These are phyloP conservation scores for Xanthostigma xanthostigma DNA, from an alignment of 2,888 invertebrate species.

Conservation along the genomic window DNA sequence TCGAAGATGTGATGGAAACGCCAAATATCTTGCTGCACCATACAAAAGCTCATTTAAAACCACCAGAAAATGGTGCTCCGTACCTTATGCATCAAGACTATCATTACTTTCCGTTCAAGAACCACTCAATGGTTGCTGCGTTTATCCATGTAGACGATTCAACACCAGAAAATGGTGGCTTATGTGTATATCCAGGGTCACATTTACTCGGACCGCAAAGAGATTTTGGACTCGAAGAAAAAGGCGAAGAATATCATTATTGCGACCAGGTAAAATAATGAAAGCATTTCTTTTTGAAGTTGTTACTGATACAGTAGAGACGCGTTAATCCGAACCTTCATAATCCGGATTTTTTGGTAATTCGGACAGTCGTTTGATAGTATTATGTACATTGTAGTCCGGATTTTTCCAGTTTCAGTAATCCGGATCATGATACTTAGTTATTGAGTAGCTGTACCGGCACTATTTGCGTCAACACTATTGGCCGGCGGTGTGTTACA, in stretches of 20 bases:
- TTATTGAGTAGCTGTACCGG: too few species aligned
- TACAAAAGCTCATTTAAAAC: constrained; percentile 43
- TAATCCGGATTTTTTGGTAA: too few species aligned
- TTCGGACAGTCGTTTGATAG: too few species aligned
- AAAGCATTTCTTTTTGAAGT: too few species aligned
- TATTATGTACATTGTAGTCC: too few species aligned
- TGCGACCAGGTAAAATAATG: constrained; percentile 29
- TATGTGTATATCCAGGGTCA: constrained; percentile 42
- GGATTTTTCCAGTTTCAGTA: too few species aligned
- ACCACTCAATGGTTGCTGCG: constrained; percentile 40
- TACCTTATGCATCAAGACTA: constrained; percentile 48
- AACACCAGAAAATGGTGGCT: constrained; percentile 38
- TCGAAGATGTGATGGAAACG: constrained; percentile 38
- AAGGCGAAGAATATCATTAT: constrained; percentile 30
- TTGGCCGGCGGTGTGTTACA: too few species aligned
- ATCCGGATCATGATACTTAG: too few species aligned
- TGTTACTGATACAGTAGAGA: too few species aligned
- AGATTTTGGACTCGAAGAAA: constrained; percentile 31
- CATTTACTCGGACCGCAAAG: constrained; percentile 39
- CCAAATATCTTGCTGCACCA: constrained; percentile 41
- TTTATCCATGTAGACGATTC: constrained; percentile 41
- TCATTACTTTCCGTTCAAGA: constrained; percentile 41
- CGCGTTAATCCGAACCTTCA: too few species aligned
- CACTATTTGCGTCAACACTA: too few species aligned
- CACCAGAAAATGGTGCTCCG: constrained; percentile 40